Base-by-base conservation (phyloP, 2,888 invertebrate species). In the Schizotus pectinicornis region DNA sequence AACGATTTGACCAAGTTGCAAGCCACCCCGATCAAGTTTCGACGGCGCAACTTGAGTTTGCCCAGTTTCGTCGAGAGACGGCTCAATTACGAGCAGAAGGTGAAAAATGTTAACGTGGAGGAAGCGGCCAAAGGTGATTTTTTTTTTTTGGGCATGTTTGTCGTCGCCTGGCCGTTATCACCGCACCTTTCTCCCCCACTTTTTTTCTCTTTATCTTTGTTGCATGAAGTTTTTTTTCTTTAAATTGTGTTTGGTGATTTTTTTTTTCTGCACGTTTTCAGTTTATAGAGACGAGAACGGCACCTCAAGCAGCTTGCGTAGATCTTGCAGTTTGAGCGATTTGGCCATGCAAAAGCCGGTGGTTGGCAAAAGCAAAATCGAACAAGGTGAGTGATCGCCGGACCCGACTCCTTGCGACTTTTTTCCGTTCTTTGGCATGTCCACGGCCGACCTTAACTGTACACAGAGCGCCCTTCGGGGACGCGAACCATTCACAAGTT, bases 301-400 rank as follows among this genome's bases (percentile, higher is more conserved):
- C 60, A 80, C 81, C 59, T 81, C 81, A 70, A 80, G 83, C 70
- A 88, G 88, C 65, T 88, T 92, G 83, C 83, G 92, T 69, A 85
- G 91, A 65, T 90, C 91, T 70, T 90, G 90, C 79, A 92, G 92
- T 56, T 85, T 92, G 71, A 90, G 89, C 71, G 92, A 92, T 80
- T 84, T 80, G 51, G 79, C 77, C 72, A 75, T 79, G 72, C 78
- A 79, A 71, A 72, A 71, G 48, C 69, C 77, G 47, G 62, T 70
- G 41, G 64, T 71, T 45, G 70, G 71, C 56, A 78, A 78, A 67
- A 68, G 74, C 61, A 74, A 75, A 74, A 67, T 74, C 43, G 78
- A 75, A 45, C 74, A 73, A 72, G 75, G 77, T 77, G 73, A 71
- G 73, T 67, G 43, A 7, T 13, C 3, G 34, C 1, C n/a, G 14